Evolutionary conservation across 2,888 invertebrate species (phyloP).

Genomic region (Panorpa germanica): DNA sequence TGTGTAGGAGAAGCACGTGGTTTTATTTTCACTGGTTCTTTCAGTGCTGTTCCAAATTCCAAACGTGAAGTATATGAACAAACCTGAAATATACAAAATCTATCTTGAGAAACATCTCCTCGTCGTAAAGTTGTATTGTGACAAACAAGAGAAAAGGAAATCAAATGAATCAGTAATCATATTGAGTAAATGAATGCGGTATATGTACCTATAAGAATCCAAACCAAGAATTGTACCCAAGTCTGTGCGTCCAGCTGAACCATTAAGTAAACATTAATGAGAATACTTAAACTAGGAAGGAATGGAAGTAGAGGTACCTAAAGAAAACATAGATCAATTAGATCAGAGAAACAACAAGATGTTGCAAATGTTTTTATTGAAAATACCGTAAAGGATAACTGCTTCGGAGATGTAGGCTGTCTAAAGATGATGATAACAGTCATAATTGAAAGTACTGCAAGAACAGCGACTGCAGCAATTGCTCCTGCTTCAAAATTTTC

Average conservation of each 20-base stretch:
- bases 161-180: constrained; percentile 1
- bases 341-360: no score
- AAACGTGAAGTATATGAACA: constrained; percentile 36
- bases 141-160: constrained; percentile 8
- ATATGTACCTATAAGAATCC: constrained; percentile 56
- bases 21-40: no score
- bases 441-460: constrained; percentile 16
- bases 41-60: constrained; percentile 31
- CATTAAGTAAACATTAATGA: constrained; percentile 74
- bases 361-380: no score
- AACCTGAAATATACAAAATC: constrained; percentile 21
- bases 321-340: constrained; percentile 12
- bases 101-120: no score
- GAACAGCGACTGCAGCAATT: constrained; percentile 14
- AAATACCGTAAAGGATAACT: constrained; percentile 44
- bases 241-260: constrained; percentile 50
- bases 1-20: no score
- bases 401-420: constrained; percentile 41
- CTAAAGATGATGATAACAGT: constrained; percentile 32
- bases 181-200: constrained; percentile 5
- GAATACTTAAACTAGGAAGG: constrained; percentile 60
- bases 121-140: constrained; percentile 3
- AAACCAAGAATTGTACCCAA: constrained; percentile 67
- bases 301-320: constrained; percentile 72
- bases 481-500: constrained; percentile 13